A percentile compares a stretch with the other conserved stretches of the same genome.
These are phyloP conservation scores for Galaxias olidus DNA, from an alignment of 2,797 vertebrate species.

Conservation along the genomic window DNA sequence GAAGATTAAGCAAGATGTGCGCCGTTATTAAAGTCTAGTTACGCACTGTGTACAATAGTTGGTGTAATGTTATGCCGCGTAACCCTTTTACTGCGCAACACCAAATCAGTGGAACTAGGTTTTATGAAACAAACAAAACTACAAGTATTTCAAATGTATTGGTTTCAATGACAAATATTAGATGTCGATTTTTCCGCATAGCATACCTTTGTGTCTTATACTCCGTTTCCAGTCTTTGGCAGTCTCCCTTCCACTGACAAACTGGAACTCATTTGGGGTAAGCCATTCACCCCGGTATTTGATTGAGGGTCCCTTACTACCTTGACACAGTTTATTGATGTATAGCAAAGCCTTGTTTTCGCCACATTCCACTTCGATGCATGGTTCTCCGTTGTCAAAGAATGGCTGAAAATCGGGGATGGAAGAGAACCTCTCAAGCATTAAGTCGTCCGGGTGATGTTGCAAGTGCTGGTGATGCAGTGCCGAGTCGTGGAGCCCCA, in stretches of 20 bases:
- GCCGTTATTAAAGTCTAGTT: slow-evolving; percentile 61
- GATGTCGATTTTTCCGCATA: background rate
- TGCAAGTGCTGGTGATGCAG: slow-evolving; percentile 84
- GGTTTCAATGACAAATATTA: slow-evolving; percentile 2
- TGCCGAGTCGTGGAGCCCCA: slow-evolving; percentile 83
- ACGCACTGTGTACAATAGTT: slow-evolving; percentile 45
- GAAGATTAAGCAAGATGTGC: slow-evolving; percentile 48
- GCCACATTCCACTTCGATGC: slow-evolving; percentile 98
- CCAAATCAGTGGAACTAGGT: slow-evolving; percentile 45
- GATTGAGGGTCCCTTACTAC: slow-evolving; percentile 97
- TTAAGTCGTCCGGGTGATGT: slow-evolving; percentile 87
- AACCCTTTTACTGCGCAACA: slow-evolving; percentile 74
- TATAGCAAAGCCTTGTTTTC: slow-evolving; percentile 97
- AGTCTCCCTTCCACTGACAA: slow-evolving; percentile 96
- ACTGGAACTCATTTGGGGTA: slow-evolving; percentile 98
- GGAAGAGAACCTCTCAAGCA: slow-evolving; percentile 91
- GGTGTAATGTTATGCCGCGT: slow-evolving; percentile 39
- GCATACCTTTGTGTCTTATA: slow-evolving; percentile 96
- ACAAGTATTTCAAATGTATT: background rate
- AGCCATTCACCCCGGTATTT: slow-evolving; percentile 98
- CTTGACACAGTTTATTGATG: slow-evolving; percentile 96
- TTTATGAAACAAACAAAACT: slow-evolving; percentile 30
- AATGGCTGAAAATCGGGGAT: slow-evolving; percentile 95
- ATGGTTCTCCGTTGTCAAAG: slow-evolving; percentile 94
- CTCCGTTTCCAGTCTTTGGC: slow-evolving; percentile 99